Evolutionary conservation across 1,140 invertebrate species (phyloP), one percentile per base, ranked within the genome.

Genomic region (Drosophila carrolli): DNA sequence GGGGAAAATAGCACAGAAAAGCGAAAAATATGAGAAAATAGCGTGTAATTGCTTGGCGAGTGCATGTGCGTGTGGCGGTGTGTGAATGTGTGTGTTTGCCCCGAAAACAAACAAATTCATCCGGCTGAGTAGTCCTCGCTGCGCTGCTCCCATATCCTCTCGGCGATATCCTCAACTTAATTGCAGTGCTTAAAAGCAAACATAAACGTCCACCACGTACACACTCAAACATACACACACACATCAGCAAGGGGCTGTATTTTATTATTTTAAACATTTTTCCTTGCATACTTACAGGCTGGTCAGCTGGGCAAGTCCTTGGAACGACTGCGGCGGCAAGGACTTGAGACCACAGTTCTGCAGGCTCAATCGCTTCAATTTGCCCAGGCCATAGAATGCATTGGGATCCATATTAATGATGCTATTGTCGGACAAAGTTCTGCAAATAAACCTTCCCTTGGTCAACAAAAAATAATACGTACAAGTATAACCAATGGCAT

Each of bases 341-440:
- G 93, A 82, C 47, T 81, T 90, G 66, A 94, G 92, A 67, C 92
- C 93, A 76, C 94, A 95, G 73, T 94, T 93, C 90, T 94, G 93
- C 62, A 94, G 85, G 60, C 93, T 93, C 92, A 94, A 91, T 88
- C 93, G 93, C 85, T 94, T 94, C 56, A 95, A 90, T 74, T 93
- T 93, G 48, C 75, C 81, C 67, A 94, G 93, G 61, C 93, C 93
- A 59, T 92, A 80, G 91, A 94, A 94, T 60, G 93, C 92, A 73
- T 93, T 91, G 59, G 93, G 92, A 91, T 94, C 94, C 72, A 94
- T 94, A 74, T 90, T 91, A 66, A 92, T 92, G 81, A 94, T 84
- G 82, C 93, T 93, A 92, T 95, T 95, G 85, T 94, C 94, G 47
- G 93, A 93, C 62, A 94, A 88, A 53, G 94, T 93, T 90, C 94